Percentiles rank a stretch among this genome's conserved stretches.
Conservation (phyloP, 2,113 vertebrate genomes). For the Vimba vimba region DNA sequence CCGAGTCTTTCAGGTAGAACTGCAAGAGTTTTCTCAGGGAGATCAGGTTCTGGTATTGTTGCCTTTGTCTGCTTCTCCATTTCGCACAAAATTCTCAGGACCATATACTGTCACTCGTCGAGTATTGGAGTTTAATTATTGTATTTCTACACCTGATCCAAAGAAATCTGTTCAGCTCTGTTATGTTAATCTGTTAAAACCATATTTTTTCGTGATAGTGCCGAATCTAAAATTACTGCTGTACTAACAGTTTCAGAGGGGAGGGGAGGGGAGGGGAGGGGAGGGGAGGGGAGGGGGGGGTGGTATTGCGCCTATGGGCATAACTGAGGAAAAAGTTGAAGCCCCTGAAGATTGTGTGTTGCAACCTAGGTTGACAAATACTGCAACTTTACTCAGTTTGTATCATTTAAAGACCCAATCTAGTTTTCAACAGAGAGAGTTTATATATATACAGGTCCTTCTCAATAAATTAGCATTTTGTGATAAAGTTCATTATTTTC, state of each 20-base stretch:
- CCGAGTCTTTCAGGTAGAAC: background rate
- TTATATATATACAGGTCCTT: too few relatives aligned
- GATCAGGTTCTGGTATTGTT: background rate
- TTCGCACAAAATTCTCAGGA: background rate
- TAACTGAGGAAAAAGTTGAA: background rate
- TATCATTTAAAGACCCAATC: too few relatives aligned
- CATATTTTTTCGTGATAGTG: background rate
- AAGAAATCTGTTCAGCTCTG: background rate
- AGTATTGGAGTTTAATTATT: background rate
- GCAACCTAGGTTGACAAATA: background rate
- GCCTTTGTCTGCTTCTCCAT: background rate
- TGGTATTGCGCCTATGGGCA: rapidly evolving
- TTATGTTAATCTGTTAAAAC: background rate
- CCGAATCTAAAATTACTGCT: too few relatives aligned
- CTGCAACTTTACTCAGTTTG: background rate
- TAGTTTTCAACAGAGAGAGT: too few relatives aligned
- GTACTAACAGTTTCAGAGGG: background rate
- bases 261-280: too few relatives aligned
- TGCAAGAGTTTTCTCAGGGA: background rate
- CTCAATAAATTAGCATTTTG: too few relatives aligned
- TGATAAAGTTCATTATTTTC: too few relatives aligned
- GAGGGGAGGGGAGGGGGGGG: too few relatives aligned
- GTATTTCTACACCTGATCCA: too few relatives aligned
- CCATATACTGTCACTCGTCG: background rate
- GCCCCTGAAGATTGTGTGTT: background rate